Evolutionary conservation across 2,113 vertebrate genomes (phyloP).

Genomic region (Mesitornis unicolor): DNA sequence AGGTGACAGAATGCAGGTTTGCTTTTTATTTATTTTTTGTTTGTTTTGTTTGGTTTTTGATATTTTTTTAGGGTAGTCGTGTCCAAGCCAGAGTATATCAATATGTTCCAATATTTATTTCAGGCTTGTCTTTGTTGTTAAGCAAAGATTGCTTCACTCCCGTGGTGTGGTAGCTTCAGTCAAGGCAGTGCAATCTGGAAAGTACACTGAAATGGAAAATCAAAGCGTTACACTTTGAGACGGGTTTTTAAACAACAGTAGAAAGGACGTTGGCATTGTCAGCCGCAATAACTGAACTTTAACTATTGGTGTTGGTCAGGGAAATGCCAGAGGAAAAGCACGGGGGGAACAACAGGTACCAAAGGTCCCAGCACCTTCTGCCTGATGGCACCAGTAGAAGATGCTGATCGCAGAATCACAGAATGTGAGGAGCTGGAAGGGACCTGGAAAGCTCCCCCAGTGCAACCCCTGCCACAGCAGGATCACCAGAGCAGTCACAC

Average conservation of each 20-base stretch:
- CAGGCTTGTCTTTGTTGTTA: background rate
- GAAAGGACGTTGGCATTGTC: background rate
- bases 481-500: no score
- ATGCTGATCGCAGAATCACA: no score
- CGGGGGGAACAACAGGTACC: background rate
- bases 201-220: background rate
- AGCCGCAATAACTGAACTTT: background rate
- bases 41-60: background rate
- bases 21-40: background rate
- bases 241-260: background rate
- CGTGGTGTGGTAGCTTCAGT: background rate
- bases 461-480: no score
- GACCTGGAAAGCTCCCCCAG: no score
- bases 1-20: background rate
- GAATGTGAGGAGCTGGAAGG: no score
- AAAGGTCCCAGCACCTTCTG: background rate
- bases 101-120: slow-evolving; percentile 15
- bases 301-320: background rate
- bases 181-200: background rate
- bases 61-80: background rate
- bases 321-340: background rate
- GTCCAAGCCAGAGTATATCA: background rate
- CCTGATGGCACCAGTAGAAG: background rate
- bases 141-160: background rate
- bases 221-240: background rate